Evolutionary conservation across 2,113 vertebrate genomes (phyloP).

Genomic region (Hepsetus odoe): DNA sequence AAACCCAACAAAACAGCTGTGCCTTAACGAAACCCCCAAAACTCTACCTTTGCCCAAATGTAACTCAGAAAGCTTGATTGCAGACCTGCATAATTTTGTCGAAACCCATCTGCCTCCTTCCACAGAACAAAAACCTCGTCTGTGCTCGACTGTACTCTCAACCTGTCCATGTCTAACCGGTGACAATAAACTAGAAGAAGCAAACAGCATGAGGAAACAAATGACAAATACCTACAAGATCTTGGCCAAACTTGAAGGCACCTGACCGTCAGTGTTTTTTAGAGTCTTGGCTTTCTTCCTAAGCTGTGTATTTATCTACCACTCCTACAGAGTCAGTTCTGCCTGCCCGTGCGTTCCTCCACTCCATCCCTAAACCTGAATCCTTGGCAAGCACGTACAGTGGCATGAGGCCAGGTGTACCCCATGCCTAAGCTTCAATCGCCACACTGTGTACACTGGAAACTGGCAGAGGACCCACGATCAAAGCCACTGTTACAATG

Average conservation of each 20-base stretch:
- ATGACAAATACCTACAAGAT: neutral
- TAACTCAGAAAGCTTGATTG: neutral
- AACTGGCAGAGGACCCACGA: constrained; percentile 10
- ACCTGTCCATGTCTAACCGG: too few species aligned
- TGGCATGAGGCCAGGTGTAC: constrained; percentile 39
- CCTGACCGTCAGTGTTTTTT: neutral
- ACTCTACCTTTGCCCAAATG: too few species aligned
- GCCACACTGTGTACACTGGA: constrained; percentile 17
- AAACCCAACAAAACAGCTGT: too few species aligned
- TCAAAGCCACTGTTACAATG: constrained; percentile 34
- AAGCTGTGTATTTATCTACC: neutral
- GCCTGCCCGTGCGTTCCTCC: constrained; percentile 20
- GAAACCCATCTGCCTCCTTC: too few species aligned
- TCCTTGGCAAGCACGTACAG: constrained; percentile 13
- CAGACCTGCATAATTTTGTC: neutral
- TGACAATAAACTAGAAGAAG: too few species aligned
- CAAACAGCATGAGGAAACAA: neutral
- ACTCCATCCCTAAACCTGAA: constrained; percentile 46
- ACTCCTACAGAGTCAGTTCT: constrained; percentile 44
- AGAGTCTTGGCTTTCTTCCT: neutral
- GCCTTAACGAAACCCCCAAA: too few species aligned
- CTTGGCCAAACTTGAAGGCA: neutral
- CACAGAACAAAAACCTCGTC: neutral
- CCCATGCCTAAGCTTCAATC: constrained; percentile 11
- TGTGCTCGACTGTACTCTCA: neutral